phyloP scores from a whole-genome alignment of 2,797 vertebrate genomes.

The Hafferia zeledoni region DNA sequence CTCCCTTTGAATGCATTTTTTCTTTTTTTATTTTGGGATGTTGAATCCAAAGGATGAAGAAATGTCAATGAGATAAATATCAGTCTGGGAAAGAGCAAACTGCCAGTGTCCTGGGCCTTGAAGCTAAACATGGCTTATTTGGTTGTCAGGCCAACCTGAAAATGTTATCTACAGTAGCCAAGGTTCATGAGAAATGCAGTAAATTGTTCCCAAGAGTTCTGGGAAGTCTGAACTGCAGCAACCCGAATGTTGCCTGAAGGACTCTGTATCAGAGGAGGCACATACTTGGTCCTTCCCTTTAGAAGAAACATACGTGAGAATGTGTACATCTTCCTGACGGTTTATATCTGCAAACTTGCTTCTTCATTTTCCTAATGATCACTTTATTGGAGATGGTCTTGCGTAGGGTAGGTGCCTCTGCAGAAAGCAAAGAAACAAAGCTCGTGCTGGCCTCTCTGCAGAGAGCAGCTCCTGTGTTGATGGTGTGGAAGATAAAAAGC shows the following conservation, averaged over 20 bases:
- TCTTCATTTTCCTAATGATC: not conserved
- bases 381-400: not conserved
- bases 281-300: not conserved
- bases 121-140: conserved; percentile 59
- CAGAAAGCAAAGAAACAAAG: not conserved
- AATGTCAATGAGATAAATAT: conserved; percentile 45
- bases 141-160: conserved; percentile 65
- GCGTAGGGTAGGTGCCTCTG: not conserved
- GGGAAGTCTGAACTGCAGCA: not conserved
- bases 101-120: conserved; percentile 16
- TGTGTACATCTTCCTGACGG: not conserved
- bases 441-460: accelerated
- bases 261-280: not conserved
- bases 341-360: not conserved
- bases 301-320: not conserved
- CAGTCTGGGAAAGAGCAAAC: conserved; percentile 36
- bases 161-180: conserved; percentile 50
- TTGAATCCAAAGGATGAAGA: not conserved
- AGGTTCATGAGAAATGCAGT: conserved; percentile 58
- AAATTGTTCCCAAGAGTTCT: conserved; percentile 59
- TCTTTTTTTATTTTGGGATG: not conserved
- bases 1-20: not conserved
- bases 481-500: conserved; percentile 11
- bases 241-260: not conserved
- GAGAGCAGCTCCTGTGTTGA: not conserved